phyloP scores from a whole-genome alignment of 2,113 vertebrate species.

The Myxocyprinus asiaticus region DNA sequence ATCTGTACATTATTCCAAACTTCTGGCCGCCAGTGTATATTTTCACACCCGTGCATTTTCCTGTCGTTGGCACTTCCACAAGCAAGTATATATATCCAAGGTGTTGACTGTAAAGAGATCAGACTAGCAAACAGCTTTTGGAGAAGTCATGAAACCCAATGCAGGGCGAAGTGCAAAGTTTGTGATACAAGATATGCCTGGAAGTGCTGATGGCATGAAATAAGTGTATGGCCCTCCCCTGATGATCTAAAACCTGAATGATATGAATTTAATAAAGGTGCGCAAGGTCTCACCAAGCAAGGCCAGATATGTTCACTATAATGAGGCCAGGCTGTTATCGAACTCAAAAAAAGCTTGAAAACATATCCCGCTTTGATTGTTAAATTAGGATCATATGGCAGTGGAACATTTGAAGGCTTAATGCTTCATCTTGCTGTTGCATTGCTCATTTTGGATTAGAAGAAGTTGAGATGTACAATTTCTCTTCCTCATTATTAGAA shows the following conservation, averaged over 20 bases:
- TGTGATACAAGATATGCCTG: slow-evolving; percentile 70
- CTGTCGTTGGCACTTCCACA: slow-evolving; percentile 60
- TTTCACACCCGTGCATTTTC: slow-evolving; percentile 54
- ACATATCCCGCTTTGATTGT: slow-evolving; percentile 38
- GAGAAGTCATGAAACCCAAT: slow-evolving; percentile 77
- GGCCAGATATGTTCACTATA: slow-evolving; percentile 2
- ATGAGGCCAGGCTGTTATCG: slow-evolving; percentile 37
- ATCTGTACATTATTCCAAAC: too few species aligned
- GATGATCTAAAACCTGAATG: slow-evolving; percentile 49
- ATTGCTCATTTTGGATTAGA: slow-evolving; percentile 36
- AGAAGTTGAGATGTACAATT: slow-evolving; percentile 11
- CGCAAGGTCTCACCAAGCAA: slow-evolving; percentile 4
- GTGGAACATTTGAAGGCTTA: slow-evolving; percentile 35
- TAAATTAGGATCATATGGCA: slow-evolving; percentile 51
- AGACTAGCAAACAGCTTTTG: slow-evolving; percentile 72
- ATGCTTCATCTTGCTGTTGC: slow-evolving; percentile 11
- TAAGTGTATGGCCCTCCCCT: slow-evolving; percentile 48
- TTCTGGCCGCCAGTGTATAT: slow-evolving; percentile 8
- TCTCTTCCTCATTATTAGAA: background rate
- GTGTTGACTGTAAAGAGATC: slow-evolving; percentile 78
- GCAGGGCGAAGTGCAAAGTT: slow-evolving; percentile 73
- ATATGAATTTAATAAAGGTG: slow-evolving; percentile 63
- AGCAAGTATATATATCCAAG: slow-evolving; percentile 75
- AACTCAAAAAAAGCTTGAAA: slow-evolving; percentile 29
- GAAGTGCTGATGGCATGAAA: slow-evolving; percentile 67